Percentiles rank a stretch among this genome's conserved stretches.
Evolutionary conservation across 2,113 vertebrate genomes (phyloP).

Genomic region (Dicrurus megarhynchus): DNA sequence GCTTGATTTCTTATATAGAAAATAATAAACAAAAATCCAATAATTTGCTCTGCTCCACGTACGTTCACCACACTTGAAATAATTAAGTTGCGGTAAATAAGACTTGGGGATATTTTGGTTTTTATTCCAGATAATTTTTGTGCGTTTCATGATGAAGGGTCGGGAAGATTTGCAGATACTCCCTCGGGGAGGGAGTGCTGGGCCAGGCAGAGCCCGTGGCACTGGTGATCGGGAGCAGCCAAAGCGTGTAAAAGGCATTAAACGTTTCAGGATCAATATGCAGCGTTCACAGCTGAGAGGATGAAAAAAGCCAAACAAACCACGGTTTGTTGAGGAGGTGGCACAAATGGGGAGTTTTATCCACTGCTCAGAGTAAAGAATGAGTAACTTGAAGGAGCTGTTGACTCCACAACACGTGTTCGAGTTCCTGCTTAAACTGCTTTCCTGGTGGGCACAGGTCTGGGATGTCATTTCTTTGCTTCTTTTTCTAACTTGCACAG

Average conservation of each 20-base stretch:
- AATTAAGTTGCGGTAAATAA: background rate
- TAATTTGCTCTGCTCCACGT: background rate
- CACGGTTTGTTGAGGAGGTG: background rate
- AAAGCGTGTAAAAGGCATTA: background rate
- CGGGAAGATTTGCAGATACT: background rate
- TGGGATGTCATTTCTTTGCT: background rate
- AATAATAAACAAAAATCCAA: background rate
- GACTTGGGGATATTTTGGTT: background rate
- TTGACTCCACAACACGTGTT: fast-evolving
- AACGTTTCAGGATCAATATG: background rate
- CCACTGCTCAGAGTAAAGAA: background rate
- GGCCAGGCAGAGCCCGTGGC: background rate
- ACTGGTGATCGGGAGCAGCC: background rate
- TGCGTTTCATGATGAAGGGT: background rate
- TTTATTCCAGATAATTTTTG: background rate
- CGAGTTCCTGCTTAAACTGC: background rate
- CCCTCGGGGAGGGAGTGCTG: background rate
- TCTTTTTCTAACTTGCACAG: background rate
- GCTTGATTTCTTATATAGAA: background rate
- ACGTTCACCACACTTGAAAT: background rate
- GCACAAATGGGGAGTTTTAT: background rate
- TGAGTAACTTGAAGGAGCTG: background rate
- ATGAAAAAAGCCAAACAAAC: background rate
- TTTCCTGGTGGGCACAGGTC: background rate
- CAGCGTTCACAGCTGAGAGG: background rate